A percentile compares a stretch with the other conserved stretches of the same genome.
phyloP scores from a whole-genome alignment of 1,140 invertebrate species.

The Drosophila orena region DNA sequence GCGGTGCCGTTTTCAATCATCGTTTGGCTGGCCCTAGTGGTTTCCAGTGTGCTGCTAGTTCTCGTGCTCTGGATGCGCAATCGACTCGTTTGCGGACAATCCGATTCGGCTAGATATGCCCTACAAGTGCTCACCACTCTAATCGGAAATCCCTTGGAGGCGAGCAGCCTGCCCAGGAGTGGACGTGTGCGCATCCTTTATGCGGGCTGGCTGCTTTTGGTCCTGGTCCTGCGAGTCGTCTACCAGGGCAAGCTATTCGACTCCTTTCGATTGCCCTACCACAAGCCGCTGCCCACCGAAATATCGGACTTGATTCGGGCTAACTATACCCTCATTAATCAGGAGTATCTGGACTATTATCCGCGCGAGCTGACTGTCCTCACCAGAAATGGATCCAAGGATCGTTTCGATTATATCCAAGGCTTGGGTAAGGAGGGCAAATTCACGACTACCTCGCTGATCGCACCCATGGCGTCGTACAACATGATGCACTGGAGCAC shows the following conservation, averaged over 20 bases:
- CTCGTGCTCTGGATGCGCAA: slow-evolving; percentile 31
- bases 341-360: slow-evolving; percentile 59
- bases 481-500: slow-evolving; percentile 44
- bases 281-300: slow-evolving; percentile 25
- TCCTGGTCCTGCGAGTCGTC: slow-evolving; percentile 50
- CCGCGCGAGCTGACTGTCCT: slow-evolving; percentile 40
- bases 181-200: slow-evolving; percentile 9
- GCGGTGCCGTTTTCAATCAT: slow-evolving; percentile 36
- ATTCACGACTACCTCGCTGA: slow-evolving; percentile 40
- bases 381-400: neutral
- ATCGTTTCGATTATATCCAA: slow-evolving; percentile 47
- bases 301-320: slow-evolving; percentile 43
- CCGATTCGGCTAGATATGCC: slow-evolving; percentile 1
- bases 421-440: neutral
- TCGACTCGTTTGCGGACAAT: neutral
- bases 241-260: slow-evolving; percentile 71
- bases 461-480: slow-evolving; percentile 49
- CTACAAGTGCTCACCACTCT: slow-evolving; percentile 54
- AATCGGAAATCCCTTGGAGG: slow-evolving; percentile 55
- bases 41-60: slow-evolving; percentile 23
- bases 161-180: neutral
- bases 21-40: slow-evolving; percentile 45
- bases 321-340: slow-evolving; percentile 35
- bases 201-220: slow-evolving; percentile 54
- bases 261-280: slow-evolving; percentile 48